Percentiles rank a stretch among this genome's conserved stretches.
Evolutionary conservation across 2,888 invertebrate genomes (phyloP).

Genomic region (Nowickia ferox): DNA sequence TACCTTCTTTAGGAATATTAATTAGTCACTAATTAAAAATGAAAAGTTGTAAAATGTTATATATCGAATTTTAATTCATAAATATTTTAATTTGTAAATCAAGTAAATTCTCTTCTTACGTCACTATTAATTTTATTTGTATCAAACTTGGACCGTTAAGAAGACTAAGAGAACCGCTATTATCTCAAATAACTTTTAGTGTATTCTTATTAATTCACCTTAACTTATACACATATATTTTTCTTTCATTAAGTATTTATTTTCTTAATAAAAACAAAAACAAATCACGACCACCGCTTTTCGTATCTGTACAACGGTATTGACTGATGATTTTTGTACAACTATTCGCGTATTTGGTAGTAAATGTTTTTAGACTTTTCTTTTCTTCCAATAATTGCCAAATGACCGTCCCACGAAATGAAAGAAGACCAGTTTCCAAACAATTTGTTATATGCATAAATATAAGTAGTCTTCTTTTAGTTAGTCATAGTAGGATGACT

Average conservation of each 20-base stretch:
- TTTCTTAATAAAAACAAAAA: conserved; percentile 6
- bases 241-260: neutral
- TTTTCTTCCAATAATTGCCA: conserved; percentile 65
- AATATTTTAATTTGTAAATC: neutral
- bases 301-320: conserved; percentile 54
- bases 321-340: conserved; percentile 62
- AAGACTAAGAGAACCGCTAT: neutral
- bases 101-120: neutral
- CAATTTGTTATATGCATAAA: conserved; percentile 46
- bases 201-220: conserved; percentile 34
- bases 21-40: neutral
- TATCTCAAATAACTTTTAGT: neutral
- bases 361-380: conserved; percentile 60
- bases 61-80: neutral
- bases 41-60: neutral
- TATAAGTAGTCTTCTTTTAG: conserved; percentile 29
- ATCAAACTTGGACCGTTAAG: neutral
- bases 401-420: conserved; percentile 42
- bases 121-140: neutral
- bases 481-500: conserved; percentile 43
- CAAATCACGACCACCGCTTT: conserved; percentile 65
- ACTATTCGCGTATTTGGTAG: conserved; percentile 65
- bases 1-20: neutral
- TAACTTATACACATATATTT: conserved; percentile 8
- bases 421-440: conserved; percentile 38